Conservation (phyloP, 2,888 invertebrate species). For the Dynastes grantii region DNA sequence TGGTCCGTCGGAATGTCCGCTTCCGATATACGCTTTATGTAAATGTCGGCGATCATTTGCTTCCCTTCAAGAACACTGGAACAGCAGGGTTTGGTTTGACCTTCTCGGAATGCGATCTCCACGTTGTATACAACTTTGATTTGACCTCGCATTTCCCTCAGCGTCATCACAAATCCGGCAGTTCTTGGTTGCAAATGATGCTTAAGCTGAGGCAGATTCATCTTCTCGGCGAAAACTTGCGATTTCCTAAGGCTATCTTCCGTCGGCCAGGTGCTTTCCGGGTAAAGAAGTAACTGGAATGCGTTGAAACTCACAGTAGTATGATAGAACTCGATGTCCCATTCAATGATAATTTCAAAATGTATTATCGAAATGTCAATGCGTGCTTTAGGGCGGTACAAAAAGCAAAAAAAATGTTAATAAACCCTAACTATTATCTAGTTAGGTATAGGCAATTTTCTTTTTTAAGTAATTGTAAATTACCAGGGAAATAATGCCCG, state of each 20-base stretch:
- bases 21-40: conserved; percentile 84
- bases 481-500: too few relatives aligned
- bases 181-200: conserved; percentile 93
- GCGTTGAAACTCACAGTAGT: background rate
- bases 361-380: too few relatives aligned
- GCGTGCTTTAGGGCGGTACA: too few relatives aligned
- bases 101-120: conserved; percentile 78
- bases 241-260: conserved; percentile 86
- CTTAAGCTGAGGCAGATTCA: conserved; percentile 84
- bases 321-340: too few relatives aligned
- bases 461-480: too few relatives aligned
- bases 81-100: conserved; percentile 80
- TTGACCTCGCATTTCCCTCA: conserved; percentile 83
- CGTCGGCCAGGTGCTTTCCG: conserved; percentile 92
- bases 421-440: too few relatives aligned
- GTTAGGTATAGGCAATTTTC: too few relatives aligned
- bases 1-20: conserved; percentile 84
- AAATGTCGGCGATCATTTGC: conserved; percentile 79
- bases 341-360: too few relatives aligned
- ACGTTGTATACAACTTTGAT: conserved; percentile 86
- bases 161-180: conserved; percentile 88
- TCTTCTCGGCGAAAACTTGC: conserved; percentile 85
- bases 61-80: conserved; percentile 81
- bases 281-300: conserved; percentile 83
- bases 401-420: background rate